Percentiles rank a stretch among this genome's conserved stretches.
These are phyloP conservation scores for Polydesmus complanatus DNA, from an alignment of 2,888 invertebrate genomes.

Conservation along the genomic window DNA sequence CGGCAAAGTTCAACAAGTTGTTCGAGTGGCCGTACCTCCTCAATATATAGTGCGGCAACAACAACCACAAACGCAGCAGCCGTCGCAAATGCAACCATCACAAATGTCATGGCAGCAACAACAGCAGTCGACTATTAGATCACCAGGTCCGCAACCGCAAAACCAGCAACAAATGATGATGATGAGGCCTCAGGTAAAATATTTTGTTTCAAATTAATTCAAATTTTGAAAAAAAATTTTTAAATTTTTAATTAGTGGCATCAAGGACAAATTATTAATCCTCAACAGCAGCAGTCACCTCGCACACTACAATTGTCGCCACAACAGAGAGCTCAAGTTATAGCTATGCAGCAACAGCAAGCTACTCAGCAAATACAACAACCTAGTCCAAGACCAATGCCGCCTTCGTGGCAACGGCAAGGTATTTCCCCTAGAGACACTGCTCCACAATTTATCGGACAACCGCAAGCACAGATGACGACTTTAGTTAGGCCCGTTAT, in stretches of 20 bases:
- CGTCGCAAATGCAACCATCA: constrained; percentile 22
- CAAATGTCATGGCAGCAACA: constrained; percentile 16
- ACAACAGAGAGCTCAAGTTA: neutral
- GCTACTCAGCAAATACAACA: neutral
- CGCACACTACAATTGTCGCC: neutral
- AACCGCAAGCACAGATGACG: constrained; percentile 6
- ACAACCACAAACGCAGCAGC: constrained; percentile 37
- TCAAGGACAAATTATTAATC: neutral
- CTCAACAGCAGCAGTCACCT: neutral
- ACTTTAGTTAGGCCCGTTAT: neutral
- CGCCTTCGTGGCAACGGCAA: neutral
- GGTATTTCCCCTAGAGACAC: constrained; percentile 20
- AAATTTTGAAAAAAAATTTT: neutral
- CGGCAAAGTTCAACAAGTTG: neutral
- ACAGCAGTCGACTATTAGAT: neutral
- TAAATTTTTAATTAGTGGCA: neutral
- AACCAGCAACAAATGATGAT: constrained; percentile 20
- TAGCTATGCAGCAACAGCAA: constrained; percentile 15
- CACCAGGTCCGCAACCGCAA: constrained; percentile 19
- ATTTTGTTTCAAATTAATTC: neutral
- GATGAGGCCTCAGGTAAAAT: neutral
- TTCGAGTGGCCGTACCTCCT: neutral
- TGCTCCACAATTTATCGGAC: constrained; percentile 9
- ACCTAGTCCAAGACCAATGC: neutral
- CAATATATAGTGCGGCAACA: neutral